Evolutionary conservation across 1,140 invertebrate species (phyloP).

Genomic region (Drosophila yakuba): DNA sequence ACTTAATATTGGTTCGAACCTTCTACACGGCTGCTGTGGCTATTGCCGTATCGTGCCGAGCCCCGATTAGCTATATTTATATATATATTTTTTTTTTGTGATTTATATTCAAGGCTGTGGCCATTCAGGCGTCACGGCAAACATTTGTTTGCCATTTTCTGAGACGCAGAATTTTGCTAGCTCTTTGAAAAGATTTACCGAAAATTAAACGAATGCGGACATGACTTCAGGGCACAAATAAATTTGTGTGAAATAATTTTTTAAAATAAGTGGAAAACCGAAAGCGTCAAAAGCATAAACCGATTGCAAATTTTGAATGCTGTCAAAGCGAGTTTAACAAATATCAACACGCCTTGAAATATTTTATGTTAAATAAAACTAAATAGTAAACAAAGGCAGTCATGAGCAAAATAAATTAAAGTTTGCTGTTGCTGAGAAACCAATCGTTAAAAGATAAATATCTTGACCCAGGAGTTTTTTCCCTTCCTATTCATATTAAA

Average conservation of each 20-base stretch:
- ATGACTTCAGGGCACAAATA: conserved; percentile 23
- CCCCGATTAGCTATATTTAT: conserved; percentile 35
- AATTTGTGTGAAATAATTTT: conserved; percentile 30
- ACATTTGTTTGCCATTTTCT: conserved; percentile 60
- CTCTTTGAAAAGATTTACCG: conserved; percentile 16
- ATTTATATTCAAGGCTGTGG: conserved; percentile 58
- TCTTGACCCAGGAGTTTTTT: conserved; percentile 19
- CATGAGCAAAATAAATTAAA: conserved; percentile 49
- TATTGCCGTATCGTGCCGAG: conserved; percentile 28
- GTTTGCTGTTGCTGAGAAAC: conserved; percentile 8
- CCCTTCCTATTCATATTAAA: conserved; percentile 8
- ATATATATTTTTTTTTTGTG: conserved; percentile 27
- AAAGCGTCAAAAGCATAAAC: conserved; percentile 17
- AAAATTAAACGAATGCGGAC: conserved; percentile 37
- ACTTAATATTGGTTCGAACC: conserved; percentile 68
- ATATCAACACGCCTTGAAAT: conserved; percentile 49
- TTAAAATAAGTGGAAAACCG: conserved; percentile 35
- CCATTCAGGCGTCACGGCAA: conserved; percentile 61
- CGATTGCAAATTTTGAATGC: conserved; percentile 15
- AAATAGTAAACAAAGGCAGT: conserved; percentile 49
- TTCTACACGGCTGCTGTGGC: conserved; percentile 26
- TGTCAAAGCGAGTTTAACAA: conserved; percentile 35
- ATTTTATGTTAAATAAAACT: conserved; percentile 45
- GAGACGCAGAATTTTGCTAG: conserved; percentile 26
- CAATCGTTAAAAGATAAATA: conserved; percentile 1